Evolutionary conservation across 2,113 vertebrate species (phyloP).

Genomic region (Tyrannus savana): DNA sequence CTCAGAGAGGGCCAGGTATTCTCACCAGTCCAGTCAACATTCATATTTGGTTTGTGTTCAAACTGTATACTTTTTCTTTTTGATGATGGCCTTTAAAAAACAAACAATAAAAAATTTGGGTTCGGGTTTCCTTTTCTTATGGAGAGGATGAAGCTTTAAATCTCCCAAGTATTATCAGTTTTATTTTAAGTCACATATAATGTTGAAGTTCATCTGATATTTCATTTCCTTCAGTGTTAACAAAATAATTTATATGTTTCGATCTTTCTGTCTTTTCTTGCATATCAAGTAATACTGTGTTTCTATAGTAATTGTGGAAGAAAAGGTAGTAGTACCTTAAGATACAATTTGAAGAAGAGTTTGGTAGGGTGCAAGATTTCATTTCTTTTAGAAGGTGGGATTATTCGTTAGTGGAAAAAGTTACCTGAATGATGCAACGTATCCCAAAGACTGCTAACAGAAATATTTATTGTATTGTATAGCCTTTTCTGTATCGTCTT

Average conservation of each 20-base stretch:
- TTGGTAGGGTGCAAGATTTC: not conserved
- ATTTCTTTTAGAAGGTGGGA: not conserved
- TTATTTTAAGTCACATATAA: conserved; percentile 49
- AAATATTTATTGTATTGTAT: not conserved
- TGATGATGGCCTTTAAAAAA: not conserved
- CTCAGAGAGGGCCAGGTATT: conserved; percentile 87
- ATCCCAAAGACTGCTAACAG: not conserved
- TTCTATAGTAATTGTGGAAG: not conserved
- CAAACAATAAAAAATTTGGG: not conserved
- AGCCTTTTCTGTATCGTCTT: not conserved
- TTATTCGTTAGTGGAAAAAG: not conserved
- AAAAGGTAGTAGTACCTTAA: not conserved
- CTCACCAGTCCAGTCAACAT: conserved; percentile 77
- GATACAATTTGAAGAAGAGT: not conserved
- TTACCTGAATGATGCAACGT: not conserved
- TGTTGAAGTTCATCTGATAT: not conserved
- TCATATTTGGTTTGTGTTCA: conserved; percentile 88
- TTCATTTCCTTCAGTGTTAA: not conserved
- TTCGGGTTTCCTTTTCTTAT: conserved; percentile 71
- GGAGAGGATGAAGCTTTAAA: conserved; percentile 76
- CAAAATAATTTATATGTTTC: not conserved
- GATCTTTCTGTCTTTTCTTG: not conserved
- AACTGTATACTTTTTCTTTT: not conserved
- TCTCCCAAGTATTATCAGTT: conserved; percentile 70
- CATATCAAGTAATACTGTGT: not conserved